Conservation (phyloP, 2,888 invertebrate species). For the Tineola bisselliella region DNA sequence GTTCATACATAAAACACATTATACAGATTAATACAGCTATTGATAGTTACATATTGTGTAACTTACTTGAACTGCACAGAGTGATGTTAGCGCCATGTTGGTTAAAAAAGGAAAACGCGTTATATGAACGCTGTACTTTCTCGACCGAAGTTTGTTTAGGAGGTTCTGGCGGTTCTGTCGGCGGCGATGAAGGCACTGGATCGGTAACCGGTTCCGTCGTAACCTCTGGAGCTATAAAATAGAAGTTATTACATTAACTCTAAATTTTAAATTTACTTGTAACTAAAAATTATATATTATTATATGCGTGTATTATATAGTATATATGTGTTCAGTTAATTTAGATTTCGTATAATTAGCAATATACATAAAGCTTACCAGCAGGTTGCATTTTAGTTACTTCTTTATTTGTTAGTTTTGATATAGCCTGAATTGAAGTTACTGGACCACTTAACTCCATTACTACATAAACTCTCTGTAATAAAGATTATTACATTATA, state of each 20-base stretch:
- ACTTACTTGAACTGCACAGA: constrained; percentile 56
- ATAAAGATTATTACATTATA: constrained; percentile 18
- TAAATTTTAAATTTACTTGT: no score
- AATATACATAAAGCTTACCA: neutral
- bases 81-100: constrained; percentile 86
- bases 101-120: constrained; percentile 68
- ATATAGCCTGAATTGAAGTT: constrained; percentile 78
- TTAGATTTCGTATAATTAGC: neutral
- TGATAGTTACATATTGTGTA: neutral
- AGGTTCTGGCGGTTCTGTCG: no score
- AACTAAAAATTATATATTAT: no score
- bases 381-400: neutral
- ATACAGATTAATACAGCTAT: no score
- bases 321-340: no score
- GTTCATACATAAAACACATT: no score
- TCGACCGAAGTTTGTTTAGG: neutral
- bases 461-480: constrained; percentile 81
- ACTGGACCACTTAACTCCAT: constrained; percentile 85
- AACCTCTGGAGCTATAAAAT: no score
- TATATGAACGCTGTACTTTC: neutral
- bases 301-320: no score
- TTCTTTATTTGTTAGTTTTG: neutral
- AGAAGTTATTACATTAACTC: no score
- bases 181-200: neutral
- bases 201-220: no score